Evolutionary conservation across 2,113 vertebrate species (phyloP).

Genomic region (Myrmecobius fasciatus): DNA sequence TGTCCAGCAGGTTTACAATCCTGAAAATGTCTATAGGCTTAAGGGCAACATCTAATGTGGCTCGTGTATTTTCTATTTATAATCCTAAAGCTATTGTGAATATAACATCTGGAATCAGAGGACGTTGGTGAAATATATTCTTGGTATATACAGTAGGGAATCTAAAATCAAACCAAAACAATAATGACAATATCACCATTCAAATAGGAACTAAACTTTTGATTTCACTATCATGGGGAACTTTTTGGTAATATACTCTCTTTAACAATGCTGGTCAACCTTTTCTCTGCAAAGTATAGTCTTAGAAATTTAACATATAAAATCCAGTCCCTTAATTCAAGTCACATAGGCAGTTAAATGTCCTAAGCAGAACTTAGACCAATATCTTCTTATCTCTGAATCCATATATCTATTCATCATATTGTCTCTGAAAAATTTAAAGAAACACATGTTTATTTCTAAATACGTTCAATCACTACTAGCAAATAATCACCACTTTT

Average conservation of each 20-base stretch:
- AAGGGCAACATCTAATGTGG: background rate
- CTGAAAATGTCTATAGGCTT: conserved; percentile 46
- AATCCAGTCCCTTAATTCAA: background rate
- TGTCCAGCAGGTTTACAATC: background rate
- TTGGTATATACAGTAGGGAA: background rate
- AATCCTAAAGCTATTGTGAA: background rate
- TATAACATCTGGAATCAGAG: background rate
- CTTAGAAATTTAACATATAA: background rate
- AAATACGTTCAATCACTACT: background rate
- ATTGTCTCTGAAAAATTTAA: background rate
- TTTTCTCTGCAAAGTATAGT: background rate
- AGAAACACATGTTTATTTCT: background rate
- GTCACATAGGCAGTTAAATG: background rate
- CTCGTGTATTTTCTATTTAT: background rate
- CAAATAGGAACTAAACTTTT: background rate
- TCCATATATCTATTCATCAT: background rate
- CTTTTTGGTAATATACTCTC: background rate
- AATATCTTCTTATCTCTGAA: background rate
- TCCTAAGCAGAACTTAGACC: background rate
- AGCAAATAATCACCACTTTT: background rate
- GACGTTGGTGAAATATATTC: background rate
- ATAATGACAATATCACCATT: background rate
- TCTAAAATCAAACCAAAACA: background rate
- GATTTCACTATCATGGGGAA: background rate
- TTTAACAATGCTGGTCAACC: background rate